Evolutionary conservation across 2,888 invertebrate genomes (phyloP).

Genomic region (Graphium colonna): DNA sequence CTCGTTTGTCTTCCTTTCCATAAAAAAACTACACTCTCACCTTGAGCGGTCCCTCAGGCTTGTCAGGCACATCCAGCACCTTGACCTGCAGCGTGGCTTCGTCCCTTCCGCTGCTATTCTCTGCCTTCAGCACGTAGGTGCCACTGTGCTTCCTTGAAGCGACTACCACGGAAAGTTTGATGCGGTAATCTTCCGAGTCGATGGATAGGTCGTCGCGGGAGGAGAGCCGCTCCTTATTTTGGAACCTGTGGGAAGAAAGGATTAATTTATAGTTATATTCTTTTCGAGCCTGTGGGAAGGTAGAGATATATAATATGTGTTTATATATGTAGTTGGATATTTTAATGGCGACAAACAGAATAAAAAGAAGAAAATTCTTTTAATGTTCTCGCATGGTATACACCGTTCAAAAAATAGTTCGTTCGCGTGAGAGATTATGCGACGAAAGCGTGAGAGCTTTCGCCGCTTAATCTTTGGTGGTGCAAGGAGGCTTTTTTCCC

Average conservation of each 20-base stretch:
- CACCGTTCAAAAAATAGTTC: too few relatives aligned
- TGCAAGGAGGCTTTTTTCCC: too few relatives aligned
- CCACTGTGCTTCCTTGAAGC: constrained; percentile 90
- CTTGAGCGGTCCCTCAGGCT: constrained; percentile 95
- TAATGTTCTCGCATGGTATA: too few relatives aligned
- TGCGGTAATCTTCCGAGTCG: constrained; percentile 91
- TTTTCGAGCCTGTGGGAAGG: background rate
- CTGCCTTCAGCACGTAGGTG: constrained; percentile 90
- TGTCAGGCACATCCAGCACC: constrained; percentile 93
- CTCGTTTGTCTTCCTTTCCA: too few relatives aligned
- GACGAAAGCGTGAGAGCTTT: too few relatives aligned
- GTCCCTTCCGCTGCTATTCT: constrained; percentile 93
- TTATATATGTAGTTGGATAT: too few relatives aligned
- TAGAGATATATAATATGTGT: too few relatives aligned
- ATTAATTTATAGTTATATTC: constrained; percentile 28
- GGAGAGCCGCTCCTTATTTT: constrained; percentile 90
- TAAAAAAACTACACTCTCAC: constrained; percentile 48
- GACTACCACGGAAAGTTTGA: constrained; percentile 87
- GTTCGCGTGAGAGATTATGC: too few relatives aligned
- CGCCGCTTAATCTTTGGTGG: too few relatives aligned
- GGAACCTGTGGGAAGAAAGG: constrained; percentile 71
- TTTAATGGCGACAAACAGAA: too few relatives aligned
- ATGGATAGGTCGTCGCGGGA: constrained; percentile 84
- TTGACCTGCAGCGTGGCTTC: constrained; percentile 91
- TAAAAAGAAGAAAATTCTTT: too few relatives aligned